phyloP scores from a whole-genome alignment of 2,113 vertebrate genomes.

The Eurystomus gularis region DNA sequence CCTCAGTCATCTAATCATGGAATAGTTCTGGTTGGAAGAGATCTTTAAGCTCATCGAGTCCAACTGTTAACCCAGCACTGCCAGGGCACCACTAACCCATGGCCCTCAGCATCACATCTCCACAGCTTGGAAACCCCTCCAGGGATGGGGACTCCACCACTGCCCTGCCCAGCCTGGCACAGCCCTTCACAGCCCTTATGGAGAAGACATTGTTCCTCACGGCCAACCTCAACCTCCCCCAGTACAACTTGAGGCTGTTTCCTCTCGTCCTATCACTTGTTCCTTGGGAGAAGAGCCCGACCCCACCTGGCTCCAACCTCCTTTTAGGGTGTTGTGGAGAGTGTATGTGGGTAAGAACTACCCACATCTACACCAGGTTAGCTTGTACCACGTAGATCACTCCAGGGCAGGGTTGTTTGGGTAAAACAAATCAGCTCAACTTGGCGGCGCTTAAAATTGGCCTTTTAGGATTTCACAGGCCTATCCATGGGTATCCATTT shows the following conservation, averaged over 20 bases:
- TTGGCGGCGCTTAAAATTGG: not conserved
- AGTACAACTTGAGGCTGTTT: not conserved
- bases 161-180: not conserved
- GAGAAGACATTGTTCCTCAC: not conserved
- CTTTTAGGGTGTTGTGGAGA: not conserved
- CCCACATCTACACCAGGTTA: not conserved
- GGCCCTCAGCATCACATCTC: not conserved
- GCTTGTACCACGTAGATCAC: not conserved
- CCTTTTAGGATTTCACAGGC: not conserved
- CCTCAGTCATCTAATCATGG: not conserved
- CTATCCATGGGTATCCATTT: not conserved
- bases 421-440: no score
- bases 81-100: not conserved
- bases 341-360: not conserved
- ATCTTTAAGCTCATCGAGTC: not conserved
- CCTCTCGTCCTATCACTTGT: not conserved
- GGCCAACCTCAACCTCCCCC: not conserved
- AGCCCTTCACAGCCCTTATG: not conserved
- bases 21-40: not conserved
- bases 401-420: not conserved
- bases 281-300: not conserved
- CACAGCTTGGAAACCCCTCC: not conserved
- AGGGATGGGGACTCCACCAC: not conserved
- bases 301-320: not conserved
- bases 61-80: no score